A percentile compares a stretch with the other conserved stretches of the same genome.
Conservation (phyloP, 2,113 vertebrate genomes). For the Mastomys natalensis region DNA sequence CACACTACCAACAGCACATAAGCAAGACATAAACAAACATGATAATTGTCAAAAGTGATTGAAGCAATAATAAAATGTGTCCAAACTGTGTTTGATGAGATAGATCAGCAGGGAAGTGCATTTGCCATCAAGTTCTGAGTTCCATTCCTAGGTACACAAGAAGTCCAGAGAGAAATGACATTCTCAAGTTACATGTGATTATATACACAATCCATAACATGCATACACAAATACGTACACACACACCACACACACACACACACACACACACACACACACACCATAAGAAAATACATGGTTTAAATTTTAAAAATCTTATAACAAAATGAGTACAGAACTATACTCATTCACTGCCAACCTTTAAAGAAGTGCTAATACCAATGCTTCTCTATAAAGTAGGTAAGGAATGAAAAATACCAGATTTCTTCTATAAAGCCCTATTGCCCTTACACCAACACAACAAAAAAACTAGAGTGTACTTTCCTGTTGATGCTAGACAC, state of each 20-base stretch:
- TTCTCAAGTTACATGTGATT: not conserved
- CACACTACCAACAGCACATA: not conserved
- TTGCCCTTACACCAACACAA: not conserved
- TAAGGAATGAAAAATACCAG: too few species aligned
- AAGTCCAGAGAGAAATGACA: not conserved
- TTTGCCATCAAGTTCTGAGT: not conserved
- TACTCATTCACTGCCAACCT: not conserved
- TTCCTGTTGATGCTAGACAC: not conserved
- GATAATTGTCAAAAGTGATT: not conserved
- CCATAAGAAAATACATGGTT: not conserved
- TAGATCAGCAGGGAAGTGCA: not conserved
- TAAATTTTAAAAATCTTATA: not conserved
- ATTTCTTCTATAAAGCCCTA: not conserved
- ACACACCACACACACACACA: not conserved
- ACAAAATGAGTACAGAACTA: not conserved
- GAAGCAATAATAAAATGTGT: not conserved
- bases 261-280: not conserved
- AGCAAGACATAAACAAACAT: not conserved
- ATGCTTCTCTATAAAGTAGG: not conserved
- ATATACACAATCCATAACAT: not conserved
- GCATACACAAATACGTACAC: not conserved
- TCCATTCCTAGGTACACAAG: not conserved
- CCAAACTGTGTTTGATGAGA: not conserved
- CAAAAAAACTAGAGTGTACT: not conserved
- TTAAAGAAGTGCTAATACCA: not conserved